Evolutionary conservation across 2,797 vertebrate genomes (phyloP).

Genomic region (Halcyon smyrnensis): DNA sequence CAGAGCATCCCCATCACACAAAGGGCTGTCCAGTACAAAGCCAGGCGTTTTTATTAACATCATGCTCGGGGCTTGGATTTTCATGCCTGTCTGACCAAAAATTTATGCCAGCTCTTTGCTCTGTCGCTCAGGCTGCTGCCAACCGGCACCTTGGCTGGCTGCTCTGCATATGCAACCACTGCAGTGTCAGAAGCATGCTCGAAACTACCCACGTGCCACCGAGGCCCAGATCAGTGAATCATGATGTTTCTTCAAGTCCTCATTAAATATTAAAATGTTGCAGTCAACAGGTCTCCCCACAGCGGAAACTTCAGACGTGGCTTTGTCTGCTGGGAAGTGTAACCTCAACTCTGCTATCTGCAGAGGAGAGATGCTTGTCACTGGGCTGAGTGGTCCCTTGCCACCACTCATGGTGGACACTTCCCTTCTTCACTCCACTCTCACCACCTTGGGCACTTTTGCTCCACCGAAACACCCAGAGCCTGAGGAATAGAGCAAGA

Average conservation of each 20-base stretch:
- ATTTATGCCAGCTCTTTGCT: background rate
- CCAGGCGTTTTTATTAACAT: background rate
- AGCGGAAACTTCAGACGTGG: background rate
- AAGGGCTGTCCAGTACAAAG: background rate
- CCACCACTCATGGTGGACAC: rapidly evolving
- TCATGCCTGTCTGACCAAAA: background rate
- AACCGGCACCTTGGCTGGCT: background rate
- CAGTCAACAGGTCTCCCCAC: background rate
- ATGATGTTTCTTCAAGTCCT: background rate
- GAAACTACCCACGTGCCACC: background rate
- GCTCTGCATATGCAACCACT: rapidly evolving
- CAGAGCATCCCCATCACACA: background rate
- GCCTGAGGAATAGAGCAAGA: background rate
- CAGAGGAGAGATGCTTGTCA: background rate
- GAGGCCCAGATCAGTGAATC: background rate
- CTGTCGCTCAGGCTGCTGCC: background rate
- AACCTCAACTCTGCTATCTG: background rate
- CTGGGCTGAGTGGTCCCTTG: rapidly evolving
- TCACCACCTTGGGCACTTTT: rapidly evolving
- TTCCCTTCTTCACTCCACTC: background rate
- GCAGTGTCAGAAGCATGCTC: background rate
- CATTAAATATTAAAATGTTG: background rate
- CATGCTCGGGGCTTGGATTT: background rate
- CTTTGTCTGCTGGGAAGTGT: background rate
- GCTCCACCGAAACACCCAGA: background rate